phyloP scores from a whole-genome alignment of 2,888 invertebrate genomes.

The Argyresthia goedartella region DNA sequence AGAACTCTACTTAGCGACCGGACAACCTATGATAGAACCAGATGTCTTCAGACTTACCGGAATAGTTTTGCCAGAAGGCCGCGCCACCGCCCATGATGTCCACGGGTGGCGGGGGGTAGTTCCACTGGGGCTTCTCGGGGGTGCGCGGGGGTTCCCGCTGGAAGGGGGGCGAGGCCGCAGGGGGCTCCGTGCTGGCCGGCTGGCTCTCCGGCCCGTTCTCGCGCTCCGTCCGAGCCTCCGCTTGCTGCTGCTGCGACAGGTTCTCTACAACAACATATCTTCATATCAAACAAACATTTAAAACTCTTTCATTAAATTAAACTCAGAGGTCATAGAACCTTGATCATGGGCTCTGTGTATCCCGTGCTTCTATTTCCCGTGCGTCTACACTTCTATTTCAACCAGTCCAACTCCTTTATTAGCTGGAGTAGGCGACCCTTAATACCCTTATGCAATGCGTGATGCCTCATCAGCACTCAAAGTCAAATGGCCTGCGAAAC shows the following conservation, averaged over 20 bases:
- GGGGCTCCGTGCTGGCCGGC: slow-evolving; percentile 57
- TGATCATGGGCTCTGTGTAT: too few relatives aligned
- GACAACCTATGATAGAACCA: too few relatives aligned
- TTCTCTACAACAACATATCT: slow-evolving; percentile 40
- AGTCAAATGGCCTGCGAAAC: slow-evolving; percentile 69
- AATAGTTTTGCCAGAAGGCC: slow-evolving; percentile 93
- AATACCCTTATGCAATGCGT: slow-evolving; percentile 49
- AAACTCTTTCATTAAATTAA: too few relatives aligned
- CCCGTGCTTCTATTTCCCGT: too few relatives aligned
- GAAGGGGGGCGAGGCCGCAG: slow-evolving; percentile 56
- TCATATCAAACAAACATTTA: too few relatives aligned
- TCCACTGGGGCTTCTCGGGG: slow-evolving; percentile 67
- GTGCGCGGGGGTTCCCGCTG: slow-evolving; percentile 57
- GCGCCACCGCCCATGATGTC: slow-evolving; percentile 89
- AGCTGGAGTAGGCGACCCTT: too few relatives aligned
- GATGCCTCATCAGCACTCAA: slow-evolving; percentile 37
- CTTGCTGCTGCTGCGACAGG: slow-evolving; percentile 41
- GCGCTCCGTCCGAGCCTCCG: slow-evolving; percentile 45
- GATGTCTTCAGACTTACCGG: slow-evolving; percentile 73
- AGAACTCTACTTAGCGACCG: too few relatives aligned
- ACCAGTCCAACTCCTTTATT: too few relatives aligned
- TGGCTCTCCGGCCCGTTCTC: slow-evolving; percentile 63
- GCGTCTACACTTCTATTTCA: too few relatives aligned
- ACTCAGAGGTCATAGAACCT: too few relatives aligned
- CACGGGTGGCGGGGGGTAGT: slow-evolving; percentile 62